Evolutionary conservation across 2,888 invertebrate species (phyloP), one percentile per base, ranked within the genome.

Genomic region (Himalopsyche anomala): DNA sequence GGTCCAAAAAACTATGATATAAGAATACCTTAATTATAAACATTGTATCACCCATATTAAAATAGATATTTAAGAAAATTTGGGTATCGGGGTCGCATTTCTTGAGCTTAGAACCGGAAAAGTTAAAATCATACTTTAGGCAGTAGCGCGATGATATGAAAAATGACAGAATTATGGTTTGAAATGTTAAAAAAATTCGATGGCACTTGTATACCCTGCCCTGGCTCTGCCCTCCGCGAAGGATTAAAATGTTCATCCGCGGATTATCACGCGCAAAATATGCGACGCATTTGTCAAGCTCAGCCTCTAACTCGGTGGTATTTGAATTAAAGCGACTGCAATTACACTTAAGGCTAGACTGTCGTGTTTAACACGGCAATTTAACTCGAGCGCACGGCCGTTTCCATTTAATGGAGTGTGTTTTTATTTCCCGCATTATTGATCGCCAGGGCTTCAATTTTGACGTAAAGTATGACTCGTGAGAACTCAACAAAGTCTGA

Each of bases 261-360:
- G 85, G 87, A 87, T 87, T 87, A 87, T 56, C 83, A 38, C 28
- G 62, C 83, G 82, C 74, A 80, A 85, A 87, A 85, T 87, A 85
- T 87, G 87, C 83, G 85, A 36, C 69, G 82, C 85, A 87, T 87
- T 87, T 87, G 87, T 87, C 87, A 87, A 74, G 85, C 85, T 85
- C 84, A 74, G 56, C 38, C 38, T 81, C 81, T 81, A 86, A 81
- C 80, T 79, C 81, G 40, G 81, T 80, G 69, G 86, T 83, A 56
- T 80, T 85, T 83, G 82, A 85, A 85, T 79, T 86, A 42, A 86
- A 80, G 69, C 74, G 79, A 51, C 80, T 83, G 84, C 69, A 85
- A 81, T 85, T 85, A 42, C 54, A 81, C 45, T 81, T 81, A 56
- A 80, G 42, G 81, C 79, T 80, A 55, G 79, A 79, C 84, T 80